Evolutionary conservation across 1,140 invertebrate genomes (phyloP).

Genomic region (Coboldia fuscipes): DNA sequence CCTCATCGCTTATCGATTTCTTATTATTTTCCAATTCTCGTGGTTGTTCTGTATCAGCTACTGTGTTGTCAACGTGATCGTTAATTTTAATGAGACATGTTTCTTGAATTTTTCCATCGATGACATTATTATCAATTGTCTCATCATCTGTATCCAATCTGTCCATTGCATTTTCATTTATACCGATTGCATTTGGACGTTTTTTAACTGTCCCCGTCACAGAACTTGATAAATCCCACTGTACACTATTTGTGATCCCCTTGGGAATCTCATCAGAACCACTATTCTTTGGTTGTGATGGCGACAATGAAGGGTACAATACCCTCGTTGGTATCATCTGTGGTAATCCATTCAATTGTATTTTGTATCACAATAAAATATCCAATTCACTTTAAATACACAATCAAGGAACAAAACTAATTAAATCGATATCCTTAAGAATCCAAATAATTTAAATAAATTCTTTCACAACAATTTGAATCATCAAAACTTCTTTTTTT

Average conservation of each 20-base stretch:
- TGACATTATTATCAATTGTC: neutral
- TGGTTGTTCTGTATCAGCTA: neutral
- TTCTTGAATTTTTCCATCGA: neutral
- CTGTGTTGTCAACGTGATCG: neutral
- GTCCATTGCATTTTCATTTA: neutral
- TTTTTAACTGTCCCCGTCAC: constrained; percentile 2
- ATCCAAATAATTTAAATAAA: too few species aligned
- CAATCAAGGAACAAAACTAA: too few species aligned
- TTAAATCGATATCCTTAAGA: too few species aligned
- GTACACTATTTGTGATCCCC: neutral
- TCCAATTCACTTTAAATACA: too few species aligned
- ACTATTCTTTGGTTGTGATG: too few species aligned
- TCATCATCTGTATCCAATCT: too few species aligned
- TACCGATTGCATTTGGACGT: constrained; percentile 1
- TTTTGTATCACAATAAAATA: too few species aligned
- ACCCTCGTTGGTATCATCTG: constrained; percentile 3
- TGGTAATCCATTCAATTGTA: too few species aligned
- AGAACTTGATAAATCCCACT: neutral
- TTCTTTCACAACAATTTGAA: too few species aligned
- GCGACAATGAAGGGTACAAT: constrained; percentile 1
- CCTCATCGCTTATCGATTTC: neutral
- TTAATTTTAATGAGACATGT: neutral
- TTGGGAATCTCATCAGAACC: neutral
- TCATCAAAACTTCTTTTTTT: too few species aligned
- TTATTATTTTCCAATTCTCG: neutral